Base-by-base conservation (phyloP, 1,140 invertebrate genomes). In the Drosophila nigrodunni region DNA sequence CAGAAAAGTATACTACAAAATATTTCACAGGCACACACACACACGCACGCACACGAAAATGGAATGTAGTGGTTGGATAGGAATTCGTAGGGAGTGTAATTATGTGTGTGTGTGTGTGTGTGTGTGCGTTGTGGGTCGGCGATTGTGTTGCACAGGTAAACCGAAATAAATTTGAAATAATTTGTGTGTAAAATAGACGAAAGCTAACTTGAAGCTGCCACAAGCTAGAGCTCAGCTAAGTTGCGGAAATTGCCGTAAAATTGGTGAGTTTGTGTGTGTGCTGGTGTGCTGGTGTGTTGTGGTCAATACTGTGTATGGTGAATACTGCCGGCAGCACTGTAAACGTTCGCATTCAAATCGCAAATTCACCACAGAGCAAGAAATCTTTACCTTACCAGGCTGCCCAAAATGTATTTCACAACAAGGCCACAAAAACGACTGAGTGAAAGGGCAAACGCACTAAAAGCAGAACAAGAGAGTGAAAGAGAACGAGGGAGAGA, bases 91-190 rank as follows among this genome's bases (percentile, higher is more conserved):
- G 25, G 25, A 30, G 25, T 30, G 25, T 30, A 30, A 30, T 4
- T 30, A 30, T 5, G 25, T 30, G 25, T 30, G 3, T 30, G 25
- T 30, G 25, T 30, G 25, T 30, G 25, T 30, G 25, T 30, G 25
- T 30, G 25, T 30, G 3, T 30, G 25, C 6, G 25, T 30, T 15
- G 10, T 9, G 50, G 15, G 8, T 8, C 6, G 25, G 21, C 8
- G 13, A 13, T 11, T 10, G 21, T 18, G 25, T 30, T 30, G 15
- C 34, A 44, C 55, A 37, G 18, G 41, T 49, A 69, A 87, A 74
- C 83, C 82, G 79, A 87, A 86, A 86, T 86, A 86, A 88, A 87
- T 87, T 87, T 79, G 75, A 87, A 88, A 87, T 87, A 87, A 87
- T 88, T 87, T 87, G 83, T 87, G 79, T 88, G 79, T 88, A 88